A percentile compares a stretch with the other conserved stretches of the same genome.
These are phyloP conservation scores for Dicerorhinus sumatrensis DNA, from an alignment of 2,113 vertebrate genomes.

Conservation along the genomic window DNA sequence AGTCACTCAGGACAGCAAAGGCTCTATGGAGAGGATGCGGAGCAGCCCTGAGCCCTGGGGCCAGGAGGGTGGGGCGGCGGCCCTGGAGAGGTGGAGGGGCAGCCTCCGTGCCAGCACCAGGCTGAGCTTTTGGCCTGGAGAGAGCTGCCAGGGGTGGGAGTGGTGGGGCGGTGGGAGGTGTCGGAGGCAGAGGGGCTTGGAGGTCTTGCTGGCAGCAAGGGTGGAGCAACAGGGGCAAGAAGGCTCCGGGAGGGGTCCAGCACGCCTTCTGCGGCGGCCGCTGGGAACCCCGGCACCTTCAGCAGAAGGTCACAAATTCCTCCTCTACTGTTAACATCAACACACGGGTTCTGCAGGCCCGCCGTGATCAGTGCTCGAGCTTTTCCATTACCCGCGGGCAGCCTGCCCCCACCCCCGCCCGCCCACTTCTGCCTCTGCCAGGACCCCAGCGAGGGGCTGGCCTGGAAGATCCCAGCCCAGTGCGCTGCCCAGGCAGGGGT, in stretches of 20 bases:
- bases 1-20: background rate
- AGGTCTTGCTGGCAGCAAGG: background rate
- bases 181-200: background rate
- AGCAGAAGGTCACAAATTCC: background rate
- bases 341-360: slow-evolving; percentile 16
- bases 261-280: background rate
- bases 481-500: slow-evolving; percentile 8
- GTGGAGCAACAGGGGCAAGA: background rate
- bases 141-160: background rate
- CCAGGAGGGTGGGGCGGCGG: too few species aligned
- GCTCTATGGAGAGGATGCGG: background rate
- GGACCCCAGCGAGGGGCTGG: slow-evolving; percentile 50
- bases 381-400: slow-evolving; percentile 81
- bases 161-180: background rate
- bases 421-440: slow-evolving; percentile 57
- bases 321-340: slow-evolving; percentile 51
- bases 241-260: background rate
- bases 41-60: background rate
- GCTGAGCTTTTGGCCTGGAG: background rate
- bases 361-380: background rate
- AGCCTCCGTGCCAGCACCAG: background rate
- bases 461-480: background rate
- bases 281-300: background rate
- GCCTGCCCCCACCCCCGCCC: slow-evolving; percentile 32
- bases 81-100: background rate